phyloP scores from a whole-genome alignment of 1,140 invertebrate genomes.

The Drosophila burlai region DNA sequence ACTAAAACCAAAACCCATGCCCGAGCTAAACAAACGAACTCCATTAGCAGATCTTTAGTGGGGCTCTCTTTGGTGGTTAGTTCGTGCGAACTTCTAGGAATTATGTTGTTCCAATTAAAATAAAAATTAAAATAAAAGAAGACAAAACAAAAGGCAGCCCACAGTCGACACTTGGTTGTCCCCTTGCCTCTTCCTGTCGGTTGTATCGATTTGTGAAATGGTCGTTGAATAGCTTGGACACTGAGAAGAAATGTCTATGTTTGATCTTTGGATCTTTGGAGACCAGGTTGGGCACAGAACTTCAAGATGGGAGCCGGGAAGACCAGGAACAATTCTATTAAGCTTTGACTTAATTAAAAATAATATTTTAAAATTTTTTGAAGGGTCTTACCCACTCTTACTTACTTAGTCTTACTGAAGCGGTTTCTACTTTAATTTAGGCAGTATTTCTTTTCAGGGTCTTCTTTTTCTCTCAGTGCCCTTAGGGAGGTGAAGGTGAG shows the following conservation, averaged over 20 bases:
- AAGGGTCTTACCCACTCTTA: too few species aligned
- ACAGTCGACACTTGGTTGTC: slow-evolving; percentile 65
- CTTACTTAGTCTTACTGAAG: too few species aligned
- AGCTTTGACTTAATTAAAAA: neutral
- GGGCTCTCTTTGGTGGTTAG: slow-evolving; percentile 51
- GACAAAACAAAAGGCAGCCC: slow-evolving; percentile 41
- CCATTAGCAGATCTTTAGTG: slow-evolving; percentile 75
- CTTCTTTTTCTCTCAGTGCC: neutral
- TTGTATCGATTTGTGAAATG: slow-evolving; percentile 85
- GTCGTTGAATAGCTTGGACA: slow-evolving; percentile 58
- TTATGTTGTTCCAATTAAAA: slow-evolving; percentile 85
- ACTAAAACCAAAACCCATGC: slow-evolving; percentile 12
- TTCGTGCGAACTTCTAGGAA: slow-evolving; percentile 84
- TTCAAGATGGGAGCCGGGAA: too few species aligned
- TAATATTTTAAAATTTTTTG: neutral
- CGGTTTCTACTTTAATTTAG: neutral
- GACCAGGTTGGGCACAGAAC: too few species aligned
- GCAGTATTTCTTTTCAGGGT: neutral
- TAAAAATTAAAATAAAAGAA: slow-evolving; percentile 83
- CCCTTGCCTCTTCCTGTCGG: slow-evolving; percentile 47
- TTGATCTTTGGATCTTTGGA: too few species aligned
- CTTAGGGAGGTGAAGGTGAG: slow-evolving; percentile 16
- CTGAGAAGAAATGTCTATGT: neutral
- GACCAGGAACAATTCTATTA: neutral
- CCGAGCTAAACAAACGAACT: slow-evolving; percentile 70